Conservation (phyloP, 2,797 vertebrate genomes). For the Zenarchopterus dispar region DNA sequence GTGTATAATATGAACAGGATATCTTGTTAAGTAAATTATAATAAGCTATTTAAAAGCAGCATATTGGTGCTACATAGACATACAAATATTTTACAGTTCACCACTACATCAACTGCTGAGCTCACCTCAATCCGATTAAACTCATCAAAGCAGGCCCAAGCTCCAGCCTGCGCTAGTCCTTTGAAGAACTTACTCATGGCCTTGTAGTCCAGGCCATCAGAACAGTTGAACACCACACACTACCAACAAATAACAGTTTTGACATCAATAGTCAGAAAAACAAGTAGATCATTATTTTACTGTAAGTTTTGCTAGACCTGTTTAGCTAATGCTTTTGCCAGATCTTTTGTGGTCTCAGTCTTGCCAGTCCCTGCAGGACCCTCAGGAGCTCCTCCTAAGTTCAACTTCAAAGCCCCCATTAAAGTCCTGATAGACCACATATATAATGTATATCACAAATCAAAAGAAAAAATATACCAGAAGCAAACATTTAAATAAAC, state of each 20-base stretch:
- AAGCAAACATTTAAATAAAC: no score
- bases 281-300: not conserved
- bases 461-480: not conserved
- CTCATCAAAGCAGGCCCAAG: constrained; percentile 96
- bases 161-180: constrained; percentile 92
- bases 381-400: constrained; percentile 94
- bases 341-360: constrained; percentile 96
- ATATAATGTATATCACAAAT: constrained; percentile 1
- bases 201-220: constrained; percentile 94
- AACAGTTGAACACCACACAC: constrained; percentile 98
- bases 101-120: not conserved
- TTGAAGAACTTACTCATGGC: constrained; percentile 99
- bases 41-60: no score
- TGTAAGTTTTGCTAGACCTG: constrained; percentile 81
- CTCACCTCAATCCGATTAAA: constrained; percentile 96
- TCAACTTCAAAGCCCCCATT: constrained; percentile 94
- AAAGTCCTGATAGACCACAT: constrained; percentile 83
- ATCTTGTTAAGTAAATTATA: no score
- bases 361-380: constrained; percentile 96
- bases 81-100: not conserved
- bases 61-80: not conserved
- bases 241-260: constrained; percentile 58
- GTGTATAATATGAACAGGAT: no score
- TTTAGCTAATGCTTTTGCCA: constrained; percentile 96
- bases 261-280: not conserved